Base-by-base conservation (phyloP, 2,888 invertebrate genomes). In the Aphodius sticticus region DNA sequence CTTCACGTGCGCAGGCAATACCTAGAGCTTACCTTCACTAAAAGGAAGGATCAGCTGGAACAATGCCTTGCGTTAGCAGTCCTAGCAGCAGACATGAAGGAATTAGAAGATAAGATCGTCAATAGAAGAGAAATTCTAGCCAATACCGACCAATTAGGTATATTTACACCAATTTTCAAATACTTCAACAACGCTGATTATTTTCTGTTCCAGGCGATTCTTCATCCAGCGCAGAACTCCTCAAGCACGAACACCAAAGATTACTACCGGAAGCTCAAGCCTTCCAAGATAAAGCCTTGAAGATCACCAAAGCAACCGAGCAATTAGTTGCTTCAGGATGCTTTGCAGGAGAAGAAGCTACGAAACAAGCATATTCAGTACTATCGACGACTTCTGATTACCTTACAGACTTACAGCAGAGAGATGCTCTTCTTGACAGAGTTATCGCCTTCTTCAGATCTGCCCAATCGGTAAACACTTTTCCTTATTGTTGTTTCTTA, bases 291-390 rank as follows among this genome's bases (percentile, higher is more conserved):
- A 92, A 92, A 84, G 94, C 95, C 6, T 89, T 96, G 77, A 94
- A 94, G 88, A 93, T 96, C 84, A 93, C 95, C 26, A 93, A 94
- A 85, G 94, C 94, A 69, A 95, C 95, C 15, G 96, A 96, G 88
- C 93, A 94, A 85, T 90, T 96, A 80, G 92, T 94, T 72, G 91
- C 93, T 26, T 91, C 93, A 3, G 94, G 94, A 38, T 93, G 94
- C 85, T 93, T 94, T 84, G 94, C 93, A 26, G 93, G 93, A 3
- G 93, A 93, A 84, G 92, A 94, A 85, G 93, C 93, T 1, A 93
- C 92, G 77, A 90, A 92, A 76, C 92, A 93, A 83, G 92, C 95
- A 5, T 95, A 95, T 85, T 90, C 91, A 70, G 91, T 95, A 76
- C 90, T 95, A 36, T 92, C 93, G 80, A 89, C 91, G 4, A 93